These are phyloP conservation scores for Macropodus opercularis DNA, from an alignment of 2,797 vertebrate species.

Conservation along the genomic window DNA sequence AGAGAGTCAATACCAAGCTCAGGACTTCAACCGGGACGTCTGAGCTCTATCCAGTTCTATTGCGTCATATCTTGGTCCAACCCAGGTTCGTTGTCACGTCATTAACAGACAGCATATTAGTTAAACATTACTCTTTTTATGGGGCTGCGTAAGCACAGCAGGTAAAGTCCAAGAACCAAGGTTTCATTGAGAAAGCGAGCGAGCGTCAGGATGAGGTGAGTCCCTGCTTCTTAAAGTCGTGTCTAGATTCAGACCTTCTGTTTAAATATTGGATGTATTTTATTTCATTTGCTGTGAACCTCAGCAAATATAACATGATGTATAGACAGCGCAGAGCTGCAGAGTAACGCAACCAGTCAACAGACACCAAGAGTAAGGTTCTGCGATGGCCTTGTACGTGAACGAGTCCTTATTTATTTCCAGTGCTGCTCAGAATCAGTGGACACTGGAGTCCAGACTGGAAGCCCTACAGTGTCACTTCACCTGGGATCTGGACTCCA, in stretches of 20 bases:
- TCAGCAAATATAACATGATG: too few relatives aligned
- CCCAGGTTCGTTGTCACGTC: neutral
- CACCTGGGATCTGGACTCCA: slow-evolving; percentile 54
- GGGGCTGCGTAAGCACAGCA: slow-evolving; percentile 6
- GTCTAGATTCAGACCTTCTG: neutral
- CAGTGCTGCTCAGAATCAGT: slow-evolving; percentile 19
- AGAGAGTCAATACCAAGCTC: too few relatives aligned
- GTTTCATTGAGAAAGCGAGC: neutral
- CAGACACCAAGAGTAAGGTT: too few relatives aligned
- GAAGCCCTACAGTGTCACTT: slow-evolving; percentile 70
- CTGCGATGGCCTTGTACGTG: too few relatives aligned
- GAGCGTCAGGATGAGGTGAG: slow-evolving; percentile 52
- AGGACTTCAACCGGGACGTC: too few relatives aligned
- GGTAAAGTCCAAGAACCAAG: neutral
- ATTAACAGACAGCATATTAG: slow-evolving; percentile 22
- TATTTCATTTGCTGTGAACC: neutral
- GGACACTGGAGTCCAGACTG: neutral
- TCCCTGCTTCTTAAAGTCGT: neutral
- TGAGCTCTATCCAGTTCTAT: too few relatives aligned
- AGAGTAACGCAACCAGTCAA: too few relatives aligned
- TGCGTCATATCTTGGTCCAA: neutral
- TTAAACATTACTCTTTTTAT: slow-evolving; percentile 46
- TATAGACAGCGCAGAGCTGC: too few relatives aligned
- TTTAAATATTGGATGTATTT: too few relatives aligned
- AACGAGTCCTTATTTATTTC: too few relatives aligned